Evolutionary conservation across 2,888 invertebrate genomes (phyloP), one percentile per base, ranked within the genome.

Genomic region (Aleiodes alternator): DNA sequence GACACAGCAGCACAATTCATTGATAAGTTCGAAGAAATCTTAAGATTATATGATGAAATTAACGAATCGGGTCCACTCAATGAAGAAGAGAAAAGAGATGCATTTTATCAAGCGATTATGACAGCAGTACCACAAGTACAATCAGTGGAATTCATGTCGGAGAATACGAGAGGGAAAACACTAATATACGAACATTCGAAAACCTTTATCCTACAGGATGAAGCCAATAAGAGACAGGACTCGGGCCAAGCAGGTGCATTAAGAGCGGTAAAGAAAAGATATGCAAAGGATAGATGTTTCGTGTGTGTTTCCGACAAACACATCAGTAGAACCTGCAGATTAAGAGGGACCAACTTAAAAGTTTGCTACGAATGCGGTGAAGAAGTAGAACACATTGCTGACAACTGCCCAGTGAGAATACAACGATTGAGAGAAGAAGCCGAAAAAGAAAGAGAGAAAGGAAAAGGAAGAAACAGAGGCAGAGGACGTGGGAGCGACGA

Each of bases 81-180:
- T 9, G 74, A 79, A 7, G 69, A 75, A 0, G 79, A 79, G 38
- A 78, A 72, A 59, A 43, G 76, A 12, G 73, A 76, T 71, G 23
- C 23, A 23, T 23, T 23, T 23, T 23, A 23, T 23, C 23, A 23
- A 23, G 23, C 23, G 23, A 23, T 79, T 31, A 77, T 73, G 48
- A 57, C 69, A 8, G 69, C 75, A 56, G 70, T 80, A 50, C 77
- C 77, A 8, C 74, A 76, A 9, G 76, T 77, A 11, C 77, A 80
- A 51, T 73, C 69, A 11, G 59, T 78, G 69, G 76, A 79, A n/a
- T 79, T 80, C 34, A 64, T 80, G 75, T 77, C 78, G 6, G 75
- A 70, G 68, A 77, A 74, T 48, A 68, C 70, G 55, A 78, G 69
- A 51, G 77, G 78, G 9, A 69, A 75, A 61, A 76, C 77, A 9